phyloP scores from a whole-genome alignment of 2,797 vertebrate species.

The Acropternis orthonyx region DNA sequence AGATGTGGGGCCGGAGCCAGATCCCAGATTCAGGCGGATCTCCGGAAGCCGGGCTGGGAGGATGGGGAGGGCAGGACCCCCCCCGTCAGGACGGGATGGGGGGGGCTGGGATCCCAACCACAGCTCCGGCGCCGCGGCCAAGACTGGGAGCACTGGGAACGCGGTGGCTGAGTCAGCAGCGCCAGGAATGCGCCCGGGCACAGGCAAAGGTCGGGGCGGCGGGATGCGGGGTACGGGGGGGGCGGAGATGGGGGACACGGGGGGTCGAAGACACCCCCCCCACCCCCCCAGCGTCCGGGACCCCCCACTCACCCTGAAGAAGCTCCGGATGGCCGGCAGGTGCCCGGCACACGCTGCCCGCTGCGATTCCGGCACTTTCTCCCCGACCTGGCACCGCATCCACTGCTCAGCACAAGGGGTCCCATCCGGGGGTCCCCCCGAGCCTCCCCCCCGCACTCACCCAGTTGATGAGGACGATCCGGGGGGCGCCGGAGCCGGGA shows the following conservation, averaged over 20 bases:
- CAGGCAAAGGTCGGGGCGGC: slow-evolving; percentile 9
- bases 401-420: not conserved
- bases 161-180: slow-evolving; percentile 42
- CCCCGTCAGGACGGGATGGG: not conserved
- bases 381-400: slow-evolving; percentile 14
- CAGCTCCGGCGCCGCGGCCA: not conserved
- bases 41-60: not conserved
- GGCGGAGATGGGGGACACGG: not conserved
- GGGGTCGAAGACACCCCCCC: fast-evolving
- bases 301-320: slow-evolving; percentile 55
- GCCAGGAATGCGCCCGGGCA: slow-evolving; percentile 30
- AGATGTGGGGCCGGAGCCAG: not conserved
- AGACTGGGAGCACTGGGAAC: slow-evolving; percentile 40
- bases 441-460: not conserved
- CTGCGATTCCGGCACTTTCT: slow-evolving; percentile 8
- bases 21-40: not conserved
- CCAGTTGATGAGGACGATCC: slow-evolving; percentile 54
- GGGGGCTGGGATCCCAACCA: not conserved
- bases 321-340: slow-evolving; percentile 43
- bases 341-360: not conserved
- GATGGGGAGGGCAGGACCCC: not conserved
- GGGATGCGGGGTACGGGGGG: not conserved
- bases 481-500: not conserved
- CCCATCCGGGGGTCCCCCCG: not conserved
- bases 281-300: too few species aligned